Conservation (phyloP, 2,797 vertebrate genomes). For the Chelon labrosus region DNA sequence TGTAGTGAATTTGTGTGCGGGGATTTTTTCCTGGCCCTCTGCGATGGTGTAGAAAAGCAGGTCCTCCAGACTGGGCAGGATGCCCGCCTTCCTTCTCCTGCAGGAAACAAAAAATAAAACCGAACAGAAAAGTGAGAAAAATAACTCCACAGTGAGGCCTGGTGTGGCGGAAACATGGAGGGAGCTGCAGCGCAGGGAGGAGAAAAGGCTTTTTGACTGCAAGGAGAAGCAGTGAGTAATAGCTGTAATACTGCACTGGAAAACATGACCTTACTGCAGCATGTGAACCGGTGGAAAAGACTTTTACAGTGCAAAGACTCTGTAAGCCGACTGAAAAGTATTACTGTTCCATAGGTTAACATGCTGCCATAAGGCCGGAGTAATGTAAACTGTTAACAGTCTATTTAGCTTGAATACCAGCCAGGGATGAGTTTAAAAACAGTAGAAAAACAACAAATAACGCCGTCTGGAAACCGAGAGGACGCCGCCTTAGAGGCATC, state of each 20-base stretch:
- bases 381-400: conserved; percentile 18
- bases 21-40: conserved; percentile 98
- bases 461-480: too few relatives aligned
- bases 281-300: conserved; percentile 27
- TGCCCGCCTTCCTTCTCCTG: conserved; percentile 95
- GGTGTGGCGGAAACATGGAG: conserved; percentile 14
- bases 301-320: too few relatives aligned
- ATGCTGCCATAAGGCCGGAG: conserved; percentile 34
- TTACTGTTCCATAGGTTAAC: conserved; percentile 24
- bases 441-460: not conserved
- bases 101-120: conserved; percentile 12
- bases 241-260: conserved; percentile 31
- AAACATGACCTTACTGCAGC: conserved; percentile 9
- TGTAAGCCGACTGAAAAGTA: not conserved
- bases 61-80: conserved; percentile 97
- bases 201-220: conserved; percentile 46
- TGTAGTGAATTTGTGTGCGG: conserved; percentile 98
- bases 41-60: conserved; percentile 99
- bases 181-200: conserved; percentile 37
- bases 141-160: not conserved
- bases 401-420: conserved; percentile 57
- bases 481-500: not conserved
- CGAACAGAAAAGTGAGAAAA: conserved; percentile 22
- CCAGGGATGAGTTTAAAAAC: conserved; percentile 35
- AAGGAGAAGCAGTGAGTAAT: conserved; percentile 63